Conservation (phyloP, 2,113 vertebrate genomes). For the Anolis carolinensis region DNA sequence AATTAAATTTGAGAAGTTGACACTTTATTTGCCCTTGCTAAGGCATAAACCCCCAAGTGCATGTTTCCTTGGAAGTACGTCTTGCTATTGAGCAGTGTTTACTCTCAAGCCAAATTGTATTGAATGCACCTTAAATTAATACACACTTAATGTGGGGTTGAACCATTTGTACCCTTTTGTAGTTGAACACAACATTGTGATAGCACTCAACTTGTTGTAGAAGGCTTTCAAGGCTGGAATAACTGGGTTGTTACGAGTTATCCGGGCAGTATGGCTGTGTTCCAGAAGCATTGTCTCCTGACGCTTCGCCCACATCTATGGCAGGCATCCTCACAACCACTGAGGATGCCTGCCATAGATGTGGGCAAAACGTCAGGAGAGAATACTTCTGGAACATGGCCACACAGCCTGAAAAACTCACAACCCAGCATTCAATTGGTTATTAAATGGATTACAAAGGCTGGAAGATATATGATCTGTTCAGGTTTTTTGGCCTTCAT, state of each 20-base stretch:
- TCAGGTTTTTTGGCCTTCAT: background rate
- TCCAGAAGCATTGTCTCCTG: too few species aligned
- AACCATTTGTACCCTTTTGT: background rate
- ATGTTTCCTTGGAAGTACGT: too few species aligned
- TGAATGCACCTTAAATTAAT: background rate
- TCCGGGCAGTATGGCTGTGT: too few species aligned
- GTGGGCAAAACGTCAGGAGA: too few species aligned
- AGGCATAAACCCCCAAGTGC: background rate
- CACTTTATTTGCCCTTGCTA: background rate
- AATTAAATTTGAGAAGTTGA: slow-evolving; percentile 2
- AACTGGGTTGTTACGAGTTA: too few species aligned
- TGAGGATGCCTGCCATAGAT: too few species aligned
- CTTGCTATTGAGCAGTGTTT: background rate
- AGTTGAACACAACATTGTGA: background rate
- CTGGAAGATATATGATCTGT: background rate
- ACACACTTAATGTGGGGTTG: slow-evolving; percentile 10
- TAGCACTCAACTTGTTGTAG: background rate
- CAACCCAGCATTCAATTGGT: background rate
- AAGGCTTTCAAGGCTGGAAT: too few species aligned
- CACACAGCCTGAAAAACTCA: too few species aligned
- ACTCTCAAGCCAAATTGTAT: background rate
- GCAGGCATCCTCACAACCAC: too few species aligned
- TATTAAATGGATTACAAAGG: background rate
- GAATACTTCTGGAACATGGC: too few species aligned
- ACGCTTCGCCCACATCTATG: too few species aligned